These are phyloP conservation scores for Melospiza melodia DNA, from an alignment of 2,113 vertebrate genomes.

Conservation along the genomic window DNA sequence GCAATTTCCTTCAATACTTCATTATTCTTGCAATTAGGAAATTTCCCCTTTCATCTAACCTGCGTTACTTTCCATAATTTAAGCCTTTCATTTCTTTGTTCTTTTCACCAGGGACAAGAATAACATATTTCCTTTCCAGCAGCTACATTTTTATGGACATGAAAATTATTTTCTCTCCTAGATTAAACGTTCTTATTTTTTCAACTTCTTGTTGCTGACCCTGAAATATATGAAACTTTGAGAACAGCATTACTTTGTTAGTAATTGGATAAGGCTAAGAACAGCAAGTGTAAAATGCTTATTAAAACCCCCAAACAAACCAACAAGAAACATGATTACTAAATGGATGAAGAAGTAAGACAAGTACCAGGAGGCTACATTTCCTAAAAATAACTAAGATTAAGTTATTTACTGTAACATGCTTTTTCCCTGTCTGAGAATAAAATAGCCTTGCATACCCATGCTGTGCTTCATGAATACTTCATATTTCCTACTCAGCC, in stretches of 20 bases:
- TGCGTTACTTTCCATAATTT: neutral
- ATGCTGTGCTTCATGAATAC: neutral
- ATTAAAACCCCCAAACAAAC: neutral
- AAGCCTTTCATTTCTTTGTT: conserved; percentile 45
- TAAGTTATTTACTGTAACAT: neutral
- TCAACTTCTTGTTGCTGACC: neutral
- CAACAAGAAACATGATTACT: neutral
- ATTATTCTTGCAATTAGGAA: conserved; percentile 46
- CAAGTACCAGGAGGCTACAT: neutral
- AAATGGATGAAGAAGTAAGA: neutral
- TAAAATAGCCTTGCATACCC: neutral
- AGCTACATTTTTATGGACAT: neutral
- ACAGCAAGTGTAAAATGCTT: neutral
- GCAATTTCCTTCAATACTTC: neutral
- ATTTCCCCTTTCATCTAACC: conserved; percentile 46
- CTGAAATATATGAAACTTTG: neutral
- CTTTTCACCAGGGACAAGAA: conserved; percentile 35
- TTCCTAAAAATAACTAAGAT: neutral
- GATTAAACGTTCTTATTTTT: neutral
- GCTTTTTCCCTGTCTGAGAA: neutral
- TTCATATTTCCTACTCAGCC: neutral
- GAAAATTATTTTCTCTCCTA: conserved; percentile 3
- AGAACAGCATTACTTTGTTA: neutral
- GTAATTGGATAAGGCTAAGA: neutral
- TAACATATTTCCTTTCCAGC: neutral